Percentiles rank a stretch among this genome's conserved stretches.
Evolutionary conservation across 2,888 invertebrate genomes (phyloP).

Genomic region (Dyspetes luteomarginatus): DNA sequence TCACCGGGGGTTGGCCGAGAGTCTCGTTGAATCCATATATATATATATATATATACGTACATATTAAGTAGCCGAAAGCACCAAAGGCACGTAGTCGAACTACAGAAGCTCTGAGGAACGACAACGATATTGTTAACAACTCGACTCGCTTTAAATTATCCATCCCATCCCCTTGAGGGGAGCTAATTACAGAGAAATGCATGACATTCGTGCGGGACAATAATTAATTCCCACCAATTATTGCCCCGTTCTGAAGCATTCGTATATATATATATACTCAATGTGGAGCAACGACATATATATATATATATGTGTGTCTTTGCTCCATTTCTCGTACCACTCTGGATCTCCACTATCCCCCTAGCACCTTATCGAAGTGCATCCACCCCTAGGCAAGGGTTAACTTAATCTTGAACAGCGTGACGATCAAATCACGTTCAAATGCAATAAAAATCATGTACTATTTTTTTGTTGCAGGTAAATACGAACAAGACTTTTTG

Average conservation of each 20-base stretch:
- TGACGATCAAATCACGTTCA: not conserved
- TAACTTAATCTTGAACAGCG: not conserved
- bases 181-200: slow-evolving; percentile 80
- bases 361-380: slow-evolving; percentile 31
- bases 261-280: slow-evolving; percentile 44
- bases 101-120: slow-evolving; percentile 65
- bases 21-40: slow-evolving; percentile 43
- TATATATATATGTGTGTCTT: slow-evolving; percentile 60
- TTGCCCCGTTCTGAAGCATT: slow-evolving; percentile 69
- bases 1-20: slow-evolving; percentile 62
- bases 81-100: slow-evolving; percentile 56
- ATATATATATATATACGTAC: not conserved
- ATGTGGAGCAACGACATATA: too few species aligned
- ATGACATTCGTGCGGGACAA: slow-evolving; percentile 81
- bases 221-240: slow-evolving; percentile 82
- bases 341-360: slow-evolving; percentile 20
- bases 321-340: slow-evolving; percentile 56
- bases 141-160: slow-evolving; percentile 80
- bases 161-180: slow-evolving; percentile 63
- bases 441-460: not conserved
- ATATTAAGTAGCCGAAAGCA: slow-evolving; percentile 22
- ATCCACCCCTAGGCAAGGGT: slow-evolving; percentile 5
- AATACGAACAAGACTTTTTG: slow-evolving; percentile 66
- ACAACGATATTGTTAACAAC: slow-evolving; percentile 77
- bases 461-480: slow-evolving; percentile 73